Conservation (phyloP, 2,888 invertebrate genomes). For the Timema podura region DNA sequence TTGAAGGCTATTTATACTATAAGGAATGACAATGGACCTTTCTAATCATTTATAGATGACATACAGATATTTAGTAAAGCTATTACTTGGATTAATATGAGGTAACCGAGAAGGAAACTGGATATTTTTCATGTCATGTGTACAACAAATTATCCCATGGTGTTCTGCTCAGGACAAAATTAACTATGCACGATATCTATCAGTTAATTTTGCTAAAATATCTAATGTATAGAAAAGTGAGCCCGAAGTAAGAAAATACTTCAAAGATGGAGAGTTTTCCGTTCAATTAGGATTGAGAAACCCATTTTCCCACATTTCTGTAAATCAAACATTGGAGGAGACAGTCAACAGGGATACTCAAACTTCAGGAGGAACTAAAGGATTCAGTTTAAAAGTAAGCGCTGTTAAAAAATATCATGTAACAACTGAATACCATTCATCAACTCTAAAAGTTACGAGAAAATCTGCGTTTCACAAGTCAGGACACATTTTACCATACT, state of each 20-base stretch:
- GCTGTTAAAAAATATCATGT: not conserved
- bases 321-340: not conserved
- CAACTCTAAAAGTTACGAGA: not conserved
- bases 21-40: not conserved
- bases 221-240: not conserved
- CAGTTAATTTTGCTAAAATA: slow-evolving; percentile 10
- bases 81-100: slow-evolving; percentile 1
- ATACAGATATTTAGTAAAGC: not conserved
- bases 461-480: not conserved
- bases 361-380: not conserved
- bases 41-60: not conserved
- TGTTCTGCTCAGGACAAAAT: slow-evolving; percentile 7
- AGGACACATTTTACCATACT: not conserved
- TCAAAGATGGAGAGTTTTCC: not conserved
- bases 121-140: not conserved
- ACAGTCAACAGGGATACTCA: not conserved
- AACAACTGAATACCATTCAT: not conserved
- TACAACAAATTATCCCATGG: not conserved
- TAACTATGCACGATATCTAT: not conserved
- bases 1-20: not conserved
- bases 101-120: slow-evolving; percentile 1
- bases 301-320: not conserved
- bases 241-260: not conserved
- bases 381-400: slow-evolving; percentile 4
- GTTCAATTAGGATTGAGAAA: not conserved